These are phyloP conservation scores for Alsophila aescularia DNA, from an alignment of 2,888 invertebrate genomes.

Conservation along the genomic window DNA sequence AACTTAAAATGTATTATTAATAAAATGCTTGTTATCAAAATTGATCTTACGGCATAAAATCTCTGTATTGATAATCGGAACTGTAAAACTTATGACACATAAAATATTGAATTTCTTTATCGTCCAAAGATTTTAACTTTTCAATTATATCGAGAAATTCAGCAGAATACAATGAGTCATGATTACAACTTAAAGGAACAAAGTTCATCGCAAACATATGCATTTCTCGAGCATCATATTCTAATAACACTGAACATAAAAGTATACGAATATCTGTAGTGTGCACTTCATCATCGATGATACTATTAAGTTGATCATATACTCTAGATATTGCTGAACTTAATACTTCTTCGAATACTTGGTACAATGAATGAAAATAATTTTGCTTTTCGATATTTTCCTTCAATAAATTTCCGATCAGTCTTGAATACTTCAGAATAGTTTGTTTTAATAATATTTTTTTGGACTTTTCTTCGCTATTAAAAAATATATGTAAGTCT, in stretches of 20 bases:
- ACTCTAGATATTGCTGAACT: background rate
- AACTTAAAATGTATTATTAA: no score
- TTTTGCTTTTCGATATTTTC: background rate
- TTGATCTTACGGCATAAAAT: background rate
- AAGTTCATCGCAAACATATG: background rate
- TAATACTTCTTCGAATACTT: background rate
- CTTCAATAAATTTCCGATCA: background rate
- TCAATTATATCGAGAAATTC: background rate
- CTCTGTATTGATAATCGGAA: slow-evolving; percentile 1
- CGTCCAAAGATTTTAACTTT: slow-evolving; percentile 36
- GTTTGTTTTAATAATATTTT: background rate
- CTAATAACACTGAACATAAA: slow-evolving; percentile 1
- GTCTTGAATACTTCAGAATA: background rate
- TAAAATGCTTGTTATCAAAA: no score
- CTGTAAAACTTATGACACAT: slow-evolving; percentile 39
- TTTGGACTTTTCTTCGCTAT: background rate
- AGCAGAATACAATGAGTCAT: background rate
- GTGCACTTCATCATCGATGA: background rate
- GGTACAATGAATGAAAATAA: background rate
- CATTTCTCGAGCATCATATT: slow-evolving; percentile 32
- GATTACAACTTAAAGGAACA: background rate
- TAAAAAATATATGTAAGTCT: background rate
- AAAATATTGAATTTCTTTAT: slow-evolving; percentile 42
- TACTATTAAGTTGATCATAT: background rate
- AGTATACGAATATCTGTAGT: background rate